A percentile compares a stretch with the other conserved stretches of the same genome.
Conservation (phyloP, 1,140 invertebrate species). For the Bombus confusus region DNA sequence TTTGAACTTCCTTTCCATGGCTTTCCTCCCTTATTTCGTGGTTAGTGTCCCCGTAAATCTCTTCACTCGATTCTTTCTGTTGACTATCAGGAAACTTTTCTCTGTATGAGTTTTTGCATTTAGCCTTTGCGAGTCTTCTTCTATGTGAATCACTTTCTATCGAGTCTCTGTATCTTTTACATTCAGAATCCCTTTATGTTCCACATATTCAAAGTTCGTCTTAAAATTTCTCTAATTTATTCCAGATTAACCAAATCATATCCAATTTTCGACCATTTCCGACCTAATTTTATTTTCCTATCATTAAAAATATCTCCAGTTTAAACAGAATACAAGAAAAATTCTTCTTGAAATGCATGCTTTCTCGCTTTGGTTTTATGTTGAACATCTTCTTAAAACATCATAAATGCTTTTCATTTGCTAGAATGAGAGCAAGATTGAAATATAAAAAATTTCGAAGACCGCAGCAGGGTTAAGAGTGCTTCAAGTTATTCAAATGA, state of each 20-base stretch:
- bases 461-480: too few relatives aligned
- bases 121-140: background rate
- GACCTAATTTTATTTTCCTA: too few relatives aligned
- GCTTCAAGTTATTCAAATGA: background rate
- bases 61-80: constrained; percentile 6
- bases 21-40: background rate
- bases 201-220: too few relatives aligned
- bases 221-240: background rate
- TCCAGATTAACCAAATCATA: background rate
- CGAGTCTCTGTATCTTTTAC: background rate
- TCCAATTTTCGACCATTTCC: background rate
- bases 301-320: too few relatives aligned
- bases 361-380: too few relatives aligned
- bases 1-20: background rate
- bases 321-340: too few relatives aligned
- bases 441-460: too few relatives aligned
- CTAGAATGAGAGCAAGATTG: too few relatives aligned
- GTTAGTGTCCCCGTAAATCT: background rate
- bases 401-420: too few relatives aligned
- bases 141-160: background rate
- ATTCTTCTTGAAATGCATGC: too few relatives aligned
- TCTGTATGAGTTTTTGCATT: background rate
- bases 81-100: background rate
- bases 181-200: background rate
- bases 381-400: too few relatives aligned